Conservation (phyloP, 2,888 invertebrate genomes). For the Meteorus colon region DNA sequence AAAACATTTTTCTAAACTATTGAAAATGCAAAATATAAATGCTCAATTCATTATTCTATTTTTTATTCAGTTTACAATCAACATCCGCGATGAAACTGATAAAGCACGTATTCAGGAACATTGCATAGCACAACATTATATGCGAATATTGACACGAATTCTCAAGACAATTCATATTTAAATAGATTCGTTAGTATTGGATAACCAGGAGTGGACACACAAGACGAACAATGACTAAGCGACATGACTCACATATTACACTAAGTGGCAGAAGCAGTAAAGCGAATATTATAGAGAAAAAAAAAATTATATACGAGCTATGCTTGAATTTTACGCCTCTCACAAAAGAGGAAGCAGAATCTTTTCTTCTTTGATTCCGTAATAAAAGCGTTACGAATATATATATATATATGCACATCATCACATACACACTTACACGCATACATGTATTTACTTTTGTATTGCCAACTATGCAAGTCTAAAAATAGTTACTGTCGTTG, state of each 20-base stretch:
- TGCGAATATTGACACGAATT: constrained; percentile 43
- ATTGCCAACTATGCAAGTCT: constrained; percentile 24
- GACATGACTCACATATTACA: constrained; percentile 21
- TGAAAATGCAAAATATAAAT: background rate
- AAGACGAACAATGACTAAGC: constrained; percentile 45
- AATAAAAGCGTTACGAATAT: background rate
- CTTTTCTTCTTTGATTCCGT: constrained; percentile 23
- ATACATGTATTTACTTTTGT: background rate
- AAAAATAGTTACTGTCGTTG: constrained; percentile 15
- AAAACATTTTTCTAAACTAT: background rate
- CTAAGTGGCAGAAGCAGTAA: constrained; percentile 3
- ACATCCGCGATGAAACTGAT: background rate
- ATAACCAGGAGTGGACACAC: constrained; percentile 60
- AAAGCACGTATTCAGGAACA: background rate
- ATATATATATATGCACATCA: background rate
- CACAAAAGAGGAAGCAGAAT: constrained; percentile 25
- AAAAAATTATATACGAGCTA: constrained; percentile 25
- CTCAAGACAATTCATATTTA: constrained; percentile 41
- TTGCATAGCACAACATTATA: background rate
- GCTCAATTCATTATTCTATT: background rate
- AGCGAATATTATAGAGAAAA: constrained; percentile 31
- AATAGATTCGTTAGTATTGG: constrained; percentile 66
- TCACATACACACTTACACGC: background rate
- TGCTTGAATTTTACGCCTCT: constrained; percentile 25
- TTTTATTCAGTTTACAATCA: background rate